A percentile compares a stretch with the other conserved stretches of the same genome.
These are phyloP conservation scores for Popillia japonica DNA, from an alignment of 1,140 invertebrate genomes.

Conservation along the genomic window DNA sequence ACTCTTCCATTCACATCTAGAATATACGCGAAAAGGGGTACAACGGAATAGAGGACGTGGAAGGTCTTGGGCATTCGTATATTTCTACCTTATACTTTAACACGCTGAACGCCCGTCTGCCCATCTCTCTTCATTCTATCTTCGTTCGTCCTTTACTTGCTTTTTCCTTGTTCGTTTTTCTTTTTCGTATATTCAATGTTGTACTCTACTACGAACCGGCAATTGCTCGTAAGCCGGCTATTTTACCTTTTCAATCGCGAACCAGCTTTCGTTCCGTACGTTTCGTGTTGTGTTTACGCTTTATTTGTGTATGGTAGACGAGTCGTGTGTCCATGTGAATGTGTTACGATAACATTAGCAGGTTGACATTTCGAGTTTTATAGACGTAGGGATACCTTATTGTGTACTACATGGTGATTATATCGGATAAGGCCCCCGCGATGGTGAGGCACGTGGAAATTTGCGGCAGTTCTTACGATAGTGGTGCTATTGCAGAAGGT, in stretches of 20 bases:
- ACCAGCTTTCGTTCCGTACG: constrained; percentile 31
- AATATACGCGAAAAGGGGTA: constrained; percentile 16
- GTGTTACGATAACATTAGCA: background rate
- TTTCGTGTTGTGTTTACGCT: background rate
- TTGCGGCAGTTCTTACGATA: constrained; percentile 47
- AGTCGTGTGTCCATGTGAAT: background rate
- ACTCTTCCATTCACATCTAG: constrained; percentile 14
- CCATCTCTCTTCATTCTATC: constrained; percentile 1
- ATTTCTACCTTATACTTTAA: background rate
- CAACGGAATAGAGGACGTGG: constrained; percentile 16
- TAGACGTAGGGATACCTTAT: background rate
- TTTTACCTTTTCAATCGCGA: constrained; percentile 29
- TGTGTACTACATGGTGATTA: constrained; percentile 16
- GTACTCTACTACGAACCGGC: background rate
- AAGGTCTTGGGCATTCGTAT: constrained; percentile 14
- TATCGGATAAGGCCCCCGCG: constrained; percentile 14
- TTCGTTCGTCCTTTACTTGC: background rate
- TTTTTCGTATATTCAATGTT: constrained; percentile 11
- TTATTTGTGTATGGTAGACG: background rate
- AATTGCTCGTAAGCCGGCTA: constrained; percentile 24
- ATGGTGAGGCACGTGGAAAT: constrained; percentile 59
- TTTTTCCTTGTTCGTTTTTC: background rate
- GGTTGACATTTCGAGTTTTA: constrained; percentile 15
- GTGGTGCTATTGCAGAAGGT: constrained; percentile 54
- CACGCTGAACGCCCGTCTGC: background rate